Evolutionary conservation across 2,888 invertebrate species (phyloP).

Genomic region (Apotomis turbidana): DNA sequence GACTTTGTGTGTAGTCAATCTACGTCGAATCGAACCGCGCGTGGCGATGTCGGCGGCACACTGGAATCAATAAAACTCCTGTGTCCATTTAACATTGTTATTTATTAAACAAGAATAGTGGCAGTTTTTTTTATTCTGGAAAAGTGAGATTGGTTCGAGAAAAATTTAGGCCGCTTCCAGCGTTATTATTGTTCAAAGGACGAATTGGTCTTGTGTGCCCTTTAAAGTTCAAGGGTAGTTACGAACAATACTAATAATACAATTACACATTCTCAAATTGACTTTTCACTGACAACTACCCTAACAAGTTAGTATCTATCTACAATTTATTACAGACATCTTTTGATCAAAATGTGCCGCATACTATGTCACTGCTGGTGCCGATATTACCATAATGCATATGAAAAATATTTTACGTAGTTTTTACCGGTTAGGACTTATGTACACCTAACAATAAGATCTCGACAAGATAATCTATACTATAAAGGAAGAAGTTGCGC

Average conservation of each 20-base stretch:
- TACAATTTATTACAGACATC: slow-evolving; percentile 69
- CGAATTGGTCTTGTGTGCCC: slow-evolving; percentile 73
- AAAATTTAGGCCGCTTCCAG: slow-evolving; percentile 77
- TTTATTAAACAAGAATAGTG: slow-evolving; percentile 69
- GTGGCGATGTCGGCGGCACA: slow-evolving; percentile 69
- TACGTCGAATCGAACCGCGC: slow-evolving; percentile 65
- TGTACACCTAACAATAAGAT: not conserved
- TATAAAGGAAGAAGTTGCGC: not conserved
- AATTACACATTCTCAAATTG: slow-evolving; percentile 69
- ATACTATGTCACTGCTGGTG: slow-evolving; percentile 7
- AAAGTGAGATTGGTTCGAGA: slow-evolving; percentile 67
- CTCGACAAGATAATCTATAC: not conserved
- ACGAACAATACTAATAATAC: slow-evolving; percentile 56
- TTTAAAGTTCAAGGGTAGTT: slow-evolving; percentile 54
- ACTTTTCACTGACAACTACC: slow-evolving; percentile 69
- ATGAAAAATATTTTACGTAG: not conserved
- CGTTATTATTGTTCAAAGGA: slow-evolving; percentile 75
- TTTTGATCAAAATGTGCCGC: slow-evolving; percentile 50
- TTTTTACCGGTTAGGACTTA: not conserved
- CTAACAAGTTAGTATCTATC: slow-evolving; percentile 68
- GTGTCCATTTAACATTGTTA: slow-evolving; percentile 61
- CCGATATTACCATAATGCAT: not conserved
- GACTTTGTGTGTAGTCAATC: slow-evolving; percentile 75
- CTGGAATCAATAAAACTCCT: slow-evolving; percentile 81
- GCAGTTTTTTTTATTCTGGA: slow-evolving; percentile 65